Evolutionary conservation across 2,888 invertebrate species (phyloP).

Genomic region (Meteorus cinctellus): DNA sequence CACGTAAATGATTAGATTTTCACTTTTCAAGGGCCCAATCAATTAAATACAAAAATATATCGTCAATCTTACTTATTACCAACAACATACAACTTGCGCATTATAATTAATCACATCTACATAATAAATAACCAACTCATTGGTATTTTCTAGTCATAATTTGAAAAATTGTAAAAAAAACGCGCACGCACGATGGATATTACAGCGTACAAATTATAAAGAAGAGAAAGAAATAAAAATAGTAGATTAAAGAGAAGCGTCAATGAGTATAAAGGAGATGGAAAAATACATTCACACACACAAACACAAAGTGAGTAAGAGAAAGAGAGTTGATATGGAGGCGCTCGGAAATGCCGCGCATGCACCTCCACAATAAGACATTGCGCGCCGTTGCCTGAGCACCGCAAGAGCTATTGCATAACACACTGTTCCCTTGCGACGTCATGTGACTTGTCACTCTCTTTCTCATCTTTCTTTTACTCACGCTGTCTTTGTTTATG

Average conservation of each 20-base stretch:
- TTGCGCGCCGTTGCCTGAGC: slow-evolving; percentile 36
- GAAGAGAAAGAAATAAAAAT: background rate
- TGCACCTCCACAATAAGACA: slow-evolving; percentile 50
- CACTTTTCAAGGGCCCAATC: slow-evolving; percentile 59
- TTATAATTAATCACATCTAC: too few relatives aligned
- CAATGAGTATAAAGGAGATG: too few relatives aligned
- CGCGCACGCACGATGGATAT: slow-evolving; percentile 24
- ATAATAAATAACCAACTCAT: background rate
- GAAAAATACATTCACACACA: background rate
- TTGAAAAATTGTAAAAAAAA: slow-evolving; percentile 55
- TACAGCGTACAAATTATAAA: background rate
- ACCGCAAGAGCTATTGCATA: slow-evolving; percentile 46
- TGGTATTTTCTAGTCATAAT: slow-evolving; percentile 11
- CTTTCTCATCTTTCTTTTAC: slow-evolving; percentile 19
- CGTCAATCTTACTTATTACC: too few relatives aligned
- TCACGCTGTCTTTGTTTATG: background rate
- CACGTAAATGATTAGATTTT: slow-evolving; percentile 51
- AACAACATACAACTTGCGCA: too few relatives aligned
- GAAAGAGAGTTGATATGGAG: slow-evolving; percentile 17
- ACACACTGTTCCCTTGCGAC: slow-evolving; percentile 31
- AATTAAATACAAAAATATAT: slow-evolving; percentile 11
- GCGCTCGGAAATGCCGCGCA: slow-evolving; percentile 58
- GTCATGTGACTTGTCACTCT: slow-evolving; percentile 24
- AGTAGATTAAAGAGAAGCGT: background rate
- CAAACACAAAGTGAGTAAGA: background rate